phyloP scores from a whole-genome alignment of 2,888 invertebrate genomes.

The Baccha elongata region DNA sequence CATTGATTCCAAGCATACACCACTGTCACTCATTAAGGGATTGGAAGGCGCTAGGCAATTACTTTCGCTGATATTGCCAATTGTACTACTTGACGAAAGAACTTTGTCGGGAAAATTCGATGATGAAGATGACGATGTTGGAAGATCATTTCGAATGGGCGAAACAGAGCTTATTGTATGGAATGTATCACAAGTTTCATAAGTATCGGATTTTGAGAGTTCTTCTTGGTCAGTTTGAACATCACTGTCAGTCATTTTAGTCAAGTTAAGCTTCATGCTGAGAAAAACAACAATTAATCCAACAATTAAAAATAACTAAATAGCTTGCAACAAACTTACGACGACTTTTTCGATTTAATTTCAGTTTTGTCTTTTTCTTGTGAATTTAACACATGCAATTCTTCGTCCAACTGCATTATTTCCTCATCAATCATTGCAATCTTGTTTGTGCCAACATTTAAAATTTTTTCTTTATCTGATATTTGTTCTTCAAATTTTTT shows the following conservation, averaged over 20 bases:
- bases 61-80: constrained; percentile 51
- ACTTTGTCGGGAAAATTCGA: constrained; percentile 67
- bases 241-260: constrained; percentile 83
- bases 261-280: constrained; percentile 88
- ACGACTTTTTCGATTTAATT: constrained; percentile 83
- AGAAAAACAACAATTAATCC: background rate
- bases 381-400: constrained; percentile 82
- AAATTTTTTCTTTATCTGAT: constrained; percentile 82
- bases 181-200: constrained; percentile 86
- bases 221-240: constrained; percentile 79
- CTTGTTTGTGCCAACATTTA: constrained; percentile 86
- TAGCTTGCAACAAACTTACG: too few species aligned
- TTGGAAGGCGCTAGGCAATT: constrained; percentile 75
- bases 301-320: constrained; percentile 7
- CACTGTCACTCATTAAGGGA: constrained; percentile 84
- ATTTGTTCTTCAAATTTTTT: constrained; percentile 88
- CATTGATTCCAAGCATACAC: constrained; percentile 82
- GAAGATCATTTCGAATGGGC: constrained; percentile 75
- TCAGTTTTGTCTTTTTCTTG: constrained; percentile 46
- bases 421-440: constrained; percentile 88
- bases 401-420: constrained; percentile 86
- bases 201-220: constrained; percentile 79
- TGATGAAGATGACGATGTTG: constrained; percentile 65
- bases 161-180: constrained; percentile 88
- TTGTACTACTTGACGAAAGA: constrained; percentile 75